Evolutionary conservation across 1,140 invertebrate genomes (phyloP).

Genomic region (Bombus huntii): DNA sequence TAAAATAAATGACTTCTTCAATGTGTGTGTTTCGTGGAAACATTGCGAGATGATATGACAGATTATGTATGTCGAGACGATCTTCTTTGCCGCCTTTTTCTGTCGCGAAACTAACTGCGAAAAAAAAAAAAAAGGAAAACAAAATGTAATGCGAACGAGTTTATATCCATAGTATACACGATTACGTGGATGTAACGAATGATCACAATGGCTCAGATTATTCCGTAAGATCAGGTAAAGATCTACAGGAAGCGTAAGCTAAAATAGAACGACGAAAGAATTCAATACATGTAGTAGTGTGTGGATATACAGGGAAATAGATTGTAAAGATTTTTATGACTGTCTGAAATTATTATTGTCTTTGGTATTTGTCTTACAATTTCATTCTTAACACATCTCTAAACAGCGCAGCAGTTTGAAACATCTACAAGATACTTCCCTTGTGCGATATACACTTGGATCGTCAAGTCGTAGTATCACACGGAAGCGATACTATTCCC

Average conservation of each 20-base stretch:
- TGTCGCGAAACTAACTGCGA: constrained; percentile 5
- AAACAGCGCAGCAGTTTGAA: constrained; percentile 41
- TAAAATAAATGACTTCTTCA: constrained; percentile 2
- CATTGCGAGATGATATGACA: neutral
- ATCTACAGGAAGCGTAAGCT: constrained; percentile 30
- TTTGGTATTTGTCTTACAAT: constrained; percentile 31
- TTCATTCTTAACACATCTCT: neutral
- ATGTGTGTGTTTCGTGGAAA: constrained; percentile 12
- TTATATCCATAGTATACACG: constrained; percentile 48
- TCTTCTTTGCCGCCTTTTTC: neutral
- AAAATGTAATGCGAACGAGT: constrained; percentile 42
- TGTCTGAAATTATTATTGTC: constrained; percentile 55
- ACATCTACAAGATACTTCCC: neutral
- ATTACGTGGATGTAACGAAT: constrained; percentile 39
- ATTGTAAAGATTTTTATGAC: constrained; percentile 59
- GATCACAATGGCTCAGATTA: constrained; percentile 21
- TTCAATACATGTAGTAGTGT: constrained; percentile 58
- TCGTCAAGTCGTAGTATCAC: neutral
- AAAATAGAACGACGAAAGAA: constrained; percentile 51
- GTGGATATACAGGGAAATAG: constrained; percentile 64
- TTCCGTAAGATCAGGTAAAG: constrained; percentile 30
- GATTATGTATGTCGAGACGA: constrained; percentile 8
- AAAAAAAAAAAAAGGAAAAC: too few relatives aligned
- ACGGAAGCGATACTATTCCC: too few relatives aligned
- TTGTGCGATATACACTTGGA: neutral